phyloP scores from a whole-genome alignment of 2,797 vertebrate species.

The Pangasius larnaudii region DNA sequence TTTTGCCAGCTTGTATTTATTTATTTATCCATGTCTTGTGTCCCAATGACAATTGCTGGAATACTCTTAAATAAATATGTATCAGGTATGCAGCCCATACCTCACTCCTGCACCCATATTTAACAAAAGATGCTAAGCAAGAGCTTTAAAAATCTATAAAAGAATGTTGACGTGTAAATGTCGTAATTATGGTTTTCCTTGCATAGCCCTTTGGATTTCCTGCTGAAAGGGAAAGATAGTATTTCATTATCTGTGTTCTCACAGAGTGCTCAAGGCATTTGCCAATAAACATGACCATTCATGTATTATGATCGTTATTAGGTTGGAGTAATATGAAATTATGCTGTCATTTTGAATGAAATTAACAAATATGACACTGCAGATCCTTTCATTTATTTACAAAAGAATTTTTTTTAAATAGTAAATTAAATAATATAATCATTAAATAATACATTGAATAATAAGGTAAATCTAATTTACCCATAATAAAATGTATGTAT shows the following conservation, averaged over 20 bases:
- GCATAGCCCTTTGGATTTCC: neutral
- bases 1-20: neutral
- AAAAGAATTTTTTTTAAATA: neutral
- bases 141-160: slow-evolving; percentile 9
- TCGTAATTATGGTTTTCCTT: neutral
- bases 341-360: neutral
- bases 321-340: neutral
- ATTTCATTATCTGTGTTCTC: neutral
- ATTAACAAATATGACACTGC: neutral
- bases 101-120: neutral
- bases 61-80: neutral
- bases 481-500: too few relatives aligned
- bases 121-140: neutral
- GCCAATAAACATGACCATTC: neutral
- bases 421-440: neutral
- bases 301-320: neutral
- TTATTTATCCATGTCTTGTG: neutral
- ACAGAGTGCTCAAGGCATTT: neutral
- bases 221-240: neutral
- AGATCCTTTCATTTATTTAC: neutral
- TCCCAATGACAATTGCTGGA: neutral
- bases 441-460: too few relatives aligned
- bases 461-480: too few relatives aligned
- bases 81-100: neutral
- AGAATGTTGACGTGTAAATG: neutral